Percentiles rank a stretch among this genome's conserved stretches.
Evolutionary conservation across 53 echinoderm and acorn worm species (phyloP).

Genomic region (Holothuria leucospilota): DNA sequence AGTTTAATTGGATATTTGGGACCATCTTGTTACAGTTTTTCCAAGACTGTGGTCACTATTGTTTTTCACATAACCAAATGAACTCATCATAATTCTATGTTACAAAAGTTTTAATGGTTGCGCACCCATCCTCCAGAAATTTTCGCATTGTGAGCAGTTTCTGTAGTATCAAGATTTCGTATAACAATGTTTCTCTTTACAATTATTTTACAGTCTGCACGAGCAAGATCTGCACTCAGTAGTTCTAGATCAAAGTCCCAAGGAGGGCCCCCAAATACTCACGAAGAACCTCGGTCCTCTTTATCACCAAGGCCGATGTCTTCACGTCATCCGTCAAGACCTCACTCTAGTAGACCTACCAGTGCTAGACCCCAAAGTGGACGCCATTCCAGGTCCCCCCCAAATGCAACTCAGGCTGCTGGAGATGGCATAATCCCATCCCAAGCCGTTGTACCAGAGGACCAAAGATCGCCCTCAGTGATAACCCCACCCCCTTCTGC

Average conservation of each 20-base stretch:
- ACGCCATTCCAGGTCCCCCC: conserved; percentile 46
- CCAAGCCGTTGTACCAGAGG: neutral
- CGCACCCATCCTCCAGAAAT: no score
- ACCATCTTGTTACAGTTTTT: no score
- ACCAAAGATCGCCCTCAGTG: neutral
- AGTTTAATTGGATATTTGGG: no score
- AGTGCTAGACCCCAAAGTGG: conserved; percentile 66
- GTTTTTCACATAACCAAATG: no score
- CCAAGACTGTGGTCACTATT: no score
- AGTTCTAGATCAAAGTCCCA: conserved; percentile 43
- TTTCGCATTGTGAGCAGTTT: no score
- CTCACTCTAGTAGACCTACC: conserved; percentile 63
- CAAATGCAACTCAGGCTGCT: conserved; percentile 36
- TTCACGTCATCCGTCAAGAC: conserved; percentile 63
- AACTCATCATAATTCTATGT: no score
- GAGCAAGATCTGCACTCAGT: conserved; percentile 62
- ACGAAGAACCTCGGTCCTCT: neutral
- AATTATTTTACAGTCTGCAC: conserved; percentile 15
- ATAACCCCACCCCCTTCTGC: conserved; percentile 10
- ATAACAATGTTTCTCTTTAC: no score
- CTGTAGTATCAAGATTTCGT: no score
- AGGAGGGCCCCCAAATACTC: conserved; percentile 11
- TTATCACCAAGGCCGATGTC: conserved; percentile 59
- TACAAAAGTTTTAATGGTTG: no score
- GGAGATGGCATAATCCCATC: conserved; percentile 54